phyloP scores from a whole-genome alignment of 2,888 invertebrate species.

The Neria commutata region DNA sequence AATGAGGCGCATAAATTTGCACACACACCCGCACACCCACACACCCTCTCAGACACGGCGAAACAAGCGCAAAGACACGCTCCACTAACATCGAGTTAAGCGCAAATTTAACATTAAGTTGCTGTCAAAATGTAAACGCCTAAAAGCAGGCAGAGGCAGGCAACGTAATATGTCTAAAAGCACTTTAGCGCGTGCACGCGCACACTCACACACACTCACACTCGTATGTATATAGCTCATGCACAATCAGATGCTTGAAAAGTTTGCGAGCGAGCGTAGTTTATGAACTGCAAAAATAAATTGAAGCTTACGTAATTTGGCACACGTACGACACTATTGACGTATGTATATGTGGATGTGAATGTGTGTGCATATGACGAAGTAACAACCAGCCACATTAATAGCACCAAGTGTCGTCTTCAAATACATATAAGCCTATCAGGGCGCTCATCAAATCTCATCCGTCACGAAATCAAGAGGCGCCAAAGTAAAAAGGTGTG shows the following conservation, averaged over 20 bases:
- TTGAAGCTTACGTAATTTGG: not conserved
- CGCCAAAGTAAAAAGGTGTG: too few species aligned
- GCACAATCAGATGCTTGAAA: too few species aligned
- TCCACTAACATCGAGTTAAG: not conserved
- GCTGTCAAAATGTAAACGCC: conserved; percentile 7
- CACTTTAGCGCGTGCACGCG: conserved; percentile 10
- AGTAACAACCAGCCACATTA: too few species aligned
- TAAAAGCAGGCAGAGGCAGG: not conserved
- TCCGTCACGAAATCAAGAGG: too few species aligned
- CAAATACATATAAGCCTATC: too few species aligned
- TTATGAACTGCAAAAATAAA: not conserved
- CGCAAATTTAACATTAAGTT: conserved; percentile 5
- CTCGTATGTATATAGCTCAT: too few species aligned
- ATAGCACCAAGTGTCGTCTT: too few species aligned
- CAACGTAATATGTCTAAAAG: not conserved
- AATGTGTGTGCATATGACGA: not conserved
- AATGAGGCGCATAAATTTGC: conserved; percentile 55
- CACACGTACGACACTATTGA: not conserved
- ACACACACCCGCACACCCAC: conserved; percentile 17
- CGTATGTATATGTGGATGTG: not conserved
- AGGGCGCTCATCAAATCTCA: too few species aligned
- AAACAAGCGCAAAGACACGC: conserved; percentile 9
- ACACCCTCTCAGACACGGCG: conserved; percentile 29
- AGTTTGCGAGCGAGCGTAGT: too few species aligned
- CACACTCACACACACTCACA: conserved; percentile 10